phyloP scores from a whole-genome alignment of 2,888 invertebrate genomes.

The Eueremaeus valkanovi region DNA sequence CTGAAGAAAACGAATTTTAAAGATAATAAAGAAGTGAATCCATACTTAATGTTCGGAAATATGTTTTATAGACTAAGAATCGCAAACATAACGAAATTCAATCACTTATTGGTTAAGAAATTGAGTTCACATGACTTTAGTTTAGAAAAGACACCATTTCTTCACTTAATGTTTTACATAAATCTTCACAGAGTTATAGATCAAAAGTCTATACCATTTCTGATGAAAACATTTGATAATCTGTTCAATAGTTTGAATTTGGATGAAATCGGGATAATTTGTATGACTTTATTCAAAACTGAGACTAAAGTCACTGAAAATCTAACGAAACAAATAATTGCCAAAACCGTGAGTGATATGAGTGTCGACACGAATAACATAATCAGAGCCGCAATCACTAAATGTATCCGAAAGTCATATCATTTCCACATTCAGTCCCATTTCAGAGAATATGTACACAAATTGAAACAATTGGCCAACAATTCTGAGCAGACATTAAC shows the following conservation, averaged over 20 bases:
- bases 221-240: neutral
- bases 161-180: conserved; percentile 23
- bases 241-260: neutral
- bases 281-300: conserved; percentile 10
- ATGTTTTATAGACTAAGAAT: neutral
- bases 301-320: neutral
- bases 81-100: conserved; percentile 10
- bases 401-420: neutral
- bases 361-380: neutral
- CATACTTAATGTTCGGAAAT: neutral
- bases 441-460: neutral
- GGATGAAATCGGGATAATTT: neutral
- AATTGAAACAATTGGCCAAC: neutral
- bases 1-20: neutral
- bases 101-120: conserved; percentile 1
- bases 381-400: neutral
- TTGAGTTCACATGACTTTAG: neutral
- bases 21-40: neutral
- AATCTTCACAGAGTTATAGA: conserved; percentile 16
- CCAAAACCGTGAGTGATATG: neutral
- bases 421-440: neutral
- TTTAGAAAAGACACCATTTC: neutral
- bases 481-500: neutral
- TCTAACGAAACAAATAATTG: neutral
- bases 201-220: neutral